Evolutionary conservation across 2,113 vertebrate genomes (phyloP).

Genomic region (Balaenoptera acutorostrata): DNA sequence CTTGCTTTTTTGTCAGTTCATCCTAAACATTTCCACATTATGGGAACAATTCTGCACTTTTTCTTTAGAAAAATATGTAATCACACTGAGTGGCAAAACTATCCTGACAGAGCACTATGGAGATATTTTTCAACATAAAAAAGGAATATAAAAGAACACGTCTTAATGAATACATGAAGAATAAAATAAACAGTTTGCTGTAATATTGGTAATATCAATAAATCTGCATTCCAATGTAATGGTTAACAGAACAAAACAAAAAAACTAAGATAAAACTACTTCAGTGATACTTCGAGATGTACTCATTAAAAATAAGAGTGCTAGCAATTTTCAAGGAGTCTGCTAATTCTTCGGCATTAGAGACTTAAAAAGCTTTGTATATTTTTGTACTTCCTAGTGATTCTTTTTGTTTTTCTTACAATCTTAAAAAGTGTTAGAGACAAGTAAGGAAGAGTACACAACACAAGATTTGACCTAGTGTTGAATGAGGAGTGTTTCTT

Average conservation of each 20-base stretch:
- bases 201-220: not conserved
- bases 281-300: not conserved
- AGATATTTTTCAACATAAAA: not conserved
- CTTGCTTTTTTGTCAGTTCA: not conserved
- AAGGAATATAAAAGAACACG: not conserved
- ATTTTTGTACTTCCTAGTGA: not conserved
- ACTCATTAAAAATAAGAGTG: not conserved
- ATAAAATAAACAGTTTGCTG: not conserved
- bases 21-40: not conserved
- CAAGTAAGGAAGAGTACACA: not conserved
- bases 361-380: not conserved
- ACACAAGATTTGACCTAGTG: not conserved
- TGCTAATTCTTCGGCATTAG: not conserved
- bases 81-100: not conserved
- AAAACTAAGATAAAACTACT: not conserved
- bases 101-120: not conserved
- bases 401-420: not conserved
- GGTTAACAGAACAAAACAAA: not conserved
- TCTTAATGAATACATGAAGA: not conserved
- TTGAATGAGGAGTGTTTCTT: not conserved
- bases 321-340: not conserved
- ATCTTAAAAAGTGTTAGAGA: not conserved
- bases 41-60: not conserved
- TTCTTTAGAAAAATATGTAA: slow-evolving; percentile 8
- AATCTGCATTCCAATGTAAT: not conserved